Conservation (phyloP, 2,888 invertebrate genomes). For the Leptinotarsa juncta region DNA sequence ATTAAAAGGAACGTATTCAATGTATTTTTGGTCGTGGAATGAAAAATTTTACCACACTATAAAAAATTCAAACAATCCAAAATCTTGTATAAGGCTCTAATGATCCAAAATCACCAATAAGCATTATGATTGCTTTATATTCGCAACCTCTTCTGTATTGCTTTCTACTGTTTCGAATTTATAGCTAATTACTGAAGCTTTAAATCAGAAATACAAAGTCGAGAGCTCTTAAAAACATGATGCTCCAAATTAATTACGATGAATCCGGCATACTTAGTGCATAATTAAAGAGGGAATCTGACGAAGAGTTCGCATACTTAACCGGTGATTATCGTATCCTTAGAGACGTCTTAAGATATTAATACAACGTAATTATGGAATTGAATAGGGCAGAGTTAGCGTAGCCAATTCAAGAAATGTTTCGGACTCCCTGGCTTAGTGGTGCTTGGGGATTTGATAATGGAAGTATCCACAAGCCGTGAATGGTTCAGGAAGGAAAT, state of each 20-base stretch:
- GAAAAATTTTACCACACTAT: no score
- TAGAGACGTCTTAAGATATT: constrained; percentile 63
- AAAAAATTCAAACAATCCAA: no score
- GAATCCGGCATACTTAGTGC: constrained; percentile 53
- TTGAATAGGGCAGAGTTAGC: constrained; percentile 49
- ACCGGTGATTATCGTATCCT: constrained; percentile 59
- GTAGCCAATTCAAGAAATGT: constrained; percentile 7
- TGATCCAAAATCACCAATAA: no score
- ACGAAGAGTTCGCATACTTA: constrained; percentile 48
- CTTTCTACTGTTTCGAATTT: constrained; percentile 35
- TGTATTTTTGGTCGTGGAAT: no score
- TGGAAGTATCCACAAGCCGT: background rate
- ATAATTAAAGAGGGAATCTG: constrained; percentile 54
- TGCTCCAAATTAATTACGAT: constrained; percentile 49
- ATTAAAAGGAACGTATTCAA: no score
- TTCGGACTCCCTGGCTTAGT: background rate
- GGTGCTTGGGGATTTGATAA: background rate
- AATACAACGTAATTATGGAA: constrained; percentile 62
- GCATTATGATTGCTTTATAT: no score
- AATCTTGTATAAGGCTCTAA: no score
- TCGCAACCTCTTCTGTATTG: no score
- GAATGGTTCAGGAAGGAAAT: background rate
- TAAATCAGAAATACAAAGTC: constrained; percentile 44
- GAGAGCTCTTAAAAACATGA: constrained; percentile 46
- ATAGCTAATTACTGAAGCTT: constrained; percentile 44